A percentile compares a stretch with the other conserved stretches of the same genome.
phyloP scores from a whole-genome alignment of 2,888 invertebrate genomes.

The Parnassius orleans region DNA sequence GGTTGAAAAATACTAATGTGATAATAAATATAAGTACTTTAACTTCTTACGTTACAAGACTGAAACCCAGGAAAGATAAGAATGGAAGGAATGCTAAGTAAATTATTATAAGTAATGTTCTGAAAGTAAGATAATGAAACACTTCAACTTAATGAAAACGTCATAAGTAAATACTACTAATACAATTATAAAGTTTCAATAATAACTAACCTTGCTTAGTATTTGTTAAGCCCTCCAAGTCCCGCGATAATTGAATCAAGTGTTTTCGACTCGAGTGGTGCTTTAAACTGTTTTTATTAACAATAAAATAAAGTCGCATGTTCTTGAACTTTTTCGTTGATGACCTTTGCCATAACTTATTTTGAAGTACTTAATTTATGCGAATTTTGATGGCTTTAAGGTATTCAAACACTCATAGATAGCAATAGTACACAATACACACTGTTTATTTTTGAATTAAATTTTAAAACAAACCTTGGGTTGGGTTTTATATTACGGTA shows the following conservation, averaged over 20 bases:
- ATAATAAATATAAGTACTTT: no score
- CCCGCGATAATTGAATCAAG: not conserved
- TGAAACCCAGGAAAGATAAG: slow-evolving; percentile 8
- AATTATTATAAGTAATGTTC: slow-evolving; percentile 8
- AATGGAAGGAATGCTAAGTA: slow-evolving; percentile 5
- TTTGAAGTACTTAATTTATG: not conserved
- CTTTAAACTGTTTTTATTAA: not conserved
- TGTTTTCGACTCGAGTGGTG: not conserved
- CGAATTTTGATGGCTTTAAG: not conserved
- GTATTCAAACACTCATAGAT: no score
- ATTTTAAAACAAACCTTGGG: no score
- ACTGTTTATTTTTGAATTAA: no score
- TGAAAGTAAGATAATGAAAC: slow-evolving; percentile 3
- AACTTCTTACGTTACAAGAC: not conserved
- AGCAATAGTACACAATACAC: no score
- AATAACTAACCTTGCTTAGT: not conserved
- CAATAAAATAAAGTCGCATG: not conserved
- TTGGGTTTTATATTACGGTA: no score
- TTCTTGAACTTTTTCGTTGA: not conserved
- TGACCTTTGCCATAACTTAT: slow-evolving; percentile 3
- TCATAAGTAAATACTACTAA: not conserved
- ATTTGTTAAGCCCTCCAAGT: not conserved
- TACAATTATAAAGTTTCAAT: not conserved
- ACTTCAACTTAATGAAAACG: not conserved
- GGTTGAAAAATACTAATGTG: no score